phyloP scores from a whole-genome alignment of 2,797 vertebrate species.

The Characodon lateralis region DNA sequence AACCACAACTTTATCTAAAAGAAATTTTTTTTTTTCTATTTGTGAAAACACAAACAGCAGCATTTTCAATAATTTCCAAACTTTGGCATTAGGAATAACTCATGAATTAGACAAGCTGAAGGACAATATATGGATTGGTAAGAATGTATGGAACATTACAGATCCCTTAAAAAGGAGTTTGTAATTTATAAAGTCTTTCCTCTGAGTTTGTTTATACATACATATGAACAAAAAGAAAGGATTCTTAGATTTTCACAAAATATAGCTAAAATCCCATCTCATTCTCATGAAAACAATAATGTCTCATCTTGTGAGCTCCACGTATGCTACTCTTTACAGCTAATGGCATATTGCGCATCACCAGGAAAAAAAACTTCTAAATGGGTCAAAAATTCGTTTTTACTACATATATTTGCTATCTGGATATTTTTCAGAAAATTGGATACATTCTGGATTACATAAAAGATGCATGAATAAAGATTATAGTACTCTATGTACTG shows the following conservation, averaged over 20 bases:
- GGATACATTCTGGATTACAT: not conserved
- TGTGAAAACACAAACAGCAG: not conserved
- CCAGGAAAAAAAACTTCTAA: not conserved
- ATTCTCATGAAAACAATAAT: not conserved
- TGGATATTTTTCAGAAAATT: not conserved
- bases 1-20: not conserved
- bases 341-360: not conserved
- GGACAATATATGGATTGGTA: not conserved
- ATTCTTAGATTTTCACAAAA: not conserved
- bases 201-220: not conserved
- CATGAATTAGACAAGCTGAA: not conserved
- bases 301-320: not conserved
- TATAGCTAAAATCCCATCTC: not conserved
- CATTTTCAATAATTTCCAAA: not conserved
- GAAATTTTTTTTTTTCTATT: not conserved
- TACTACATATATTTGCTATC: not conserved
- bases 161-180: not conserved
- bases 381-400: not conserved
- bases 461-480: not conserved
- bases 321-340: not conserved
- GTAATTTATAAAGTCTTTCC: not conserved
- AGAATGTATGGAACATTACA: not conserved
- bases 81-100: not conserved
- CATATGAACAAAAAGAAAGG: not conserved
- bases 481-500: not conserved